Evolutionary conservation across 2,113 vertebrate species (phyloP).

Genomic region (Struthio camelus): DNA sequence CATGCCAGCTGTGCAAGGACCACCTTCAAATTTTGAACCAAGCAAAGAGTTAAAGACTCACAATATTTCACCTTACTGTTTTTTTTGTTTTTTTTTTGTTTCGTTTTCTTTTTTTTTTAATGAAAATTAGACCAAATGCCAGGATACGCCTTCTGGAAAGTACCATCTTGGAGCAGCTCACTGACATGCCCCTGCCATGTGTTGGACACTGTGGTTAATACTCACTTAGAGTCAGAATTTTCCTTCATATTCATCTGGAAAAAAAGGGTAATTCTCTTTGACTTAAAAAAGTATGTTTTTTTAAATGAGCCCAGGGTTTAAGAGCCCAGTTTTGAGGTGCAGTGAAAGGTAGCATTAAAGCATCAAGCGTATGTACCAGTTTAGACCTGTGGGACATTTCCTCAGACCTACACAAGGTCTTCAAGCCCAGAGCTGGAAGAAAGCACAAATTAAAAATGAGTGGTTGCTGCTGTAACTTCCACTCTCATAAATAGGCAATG

Average conservation of each 20-base stretch:
- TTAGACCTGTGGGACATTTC: neutral
- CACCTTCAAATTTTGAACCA: neutral
- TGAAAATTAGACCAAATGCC: neutral
- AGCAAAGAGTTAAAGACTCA: neutral
- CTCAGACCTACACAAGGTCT: neutral
- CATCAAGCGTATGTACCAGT: neutral
- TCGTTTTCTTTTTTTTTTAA: neutral
- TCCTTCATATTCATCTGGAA: slow-evolving; percentile 39
- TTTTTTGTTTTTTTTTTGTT: neutral
- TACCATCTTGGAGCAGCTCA: neutral
- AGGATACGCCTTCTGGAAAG: slow-evolving; percentile 34
- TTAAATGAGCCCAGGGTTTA: neutral
- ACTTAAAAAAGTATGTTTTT: neutral
- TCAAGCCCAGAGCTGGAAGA: neutral
- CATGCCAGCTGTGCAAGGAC: neutral
- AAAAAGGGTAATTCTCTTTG: slow-evolving; percentile 60
- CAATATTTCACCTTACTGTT: neutral
- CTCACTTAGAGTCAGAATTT: slow-evolving; percentile 18
- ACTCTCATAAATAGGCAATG: neutral
- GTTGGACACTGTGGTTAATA: slow-evolving; percentile 26
- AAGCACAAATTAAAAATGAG: neutral
- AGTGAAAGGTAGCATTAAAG: neutral
- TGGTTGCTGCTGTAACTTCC: neutral
- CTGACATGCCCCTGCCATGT: neutral
- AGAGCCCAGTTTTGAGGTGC: neutral